Evolutionary conservation across 2,888 invertebrate genomes (phyloP), one percentile per base, ranked within the genome.

Genomic region (Amblyjoppa proteus): DNA sequence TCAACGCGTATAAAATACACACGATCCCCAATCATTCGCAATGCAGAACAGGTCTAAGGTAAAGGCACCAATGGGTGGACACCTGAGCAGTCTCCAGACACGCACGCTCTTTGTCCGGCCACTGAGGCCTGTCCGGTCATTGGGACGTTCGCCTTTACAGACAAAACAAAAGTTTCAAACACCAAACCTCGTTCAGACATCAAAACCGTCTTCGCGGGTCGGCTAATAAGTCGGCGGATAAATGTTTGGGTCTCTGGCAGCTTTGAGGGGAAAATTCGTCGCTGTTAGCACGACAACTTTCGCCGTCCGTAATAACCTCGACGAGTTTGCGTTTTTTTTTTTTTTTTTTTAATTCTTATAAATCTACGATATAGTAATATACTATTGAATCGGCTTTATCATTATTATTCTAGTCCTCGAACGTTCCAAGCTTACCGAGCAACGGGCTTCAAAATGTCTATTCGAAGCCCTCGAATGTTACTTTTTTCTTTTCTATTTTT

Each of bases 1-100:
- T 78, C 31, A 78, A 34, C 20, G 58, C 68, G 34, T 38, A 45
- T 45, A 20, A 20, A 49, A 49, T 78, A 78, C 61, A 70, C 49
- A 25, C 70, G 58, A 78, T 78, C 9, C 68, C 53, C 25, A 70
- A 66, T 13, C 70, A 31, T 70, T 70, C 78, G 58, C 69, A 61
- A 28, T 61, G 41, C n/a, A 51, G 31, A 51, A 61, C 20, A 6
- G 45, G 2, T 64, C 49, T 20, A 20, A 11, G 41, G 9, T 34
- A 34, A 34, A 34, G 6, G 34, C 6, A 34, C 34, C 6, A 34
- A 34, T 34, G 34, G 34, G 6, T 34, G 34, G 34, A 1, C 34
- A 7, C 34, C 34, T 34, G 6, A 34, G 34, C 34, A 7, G 34
- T 34, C 34, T 34, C 34, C 34, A 6, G 34, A 34, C 34, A 34